phyloP scores from a whole-genome alignment of 2,797 vertebrate genomes.

The Harpagifer antarcticus region DNA sequence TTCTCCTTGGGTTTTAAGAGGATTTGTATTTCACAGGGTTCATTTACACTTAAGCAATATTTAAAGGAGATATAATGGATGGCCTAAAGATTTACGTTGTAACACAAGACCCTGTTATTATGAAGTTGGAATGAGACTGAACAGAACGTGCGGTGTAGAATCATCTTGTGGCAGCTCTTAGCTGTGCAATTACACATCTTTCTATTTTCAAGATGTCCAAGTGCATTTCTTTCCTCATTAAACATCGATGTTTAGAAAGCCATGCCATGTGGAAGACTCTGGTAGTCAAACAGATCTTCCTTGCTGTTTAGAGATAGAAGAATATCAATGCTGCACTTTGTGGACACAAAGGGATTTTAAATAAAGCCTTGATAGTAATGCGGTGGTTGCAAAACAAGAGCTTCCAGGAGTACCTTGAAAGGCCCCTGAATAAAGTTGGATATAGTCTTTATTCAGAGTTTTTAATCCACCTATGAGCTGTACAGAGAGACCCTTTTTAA shows the following conservation, averaged over 20 bases:
- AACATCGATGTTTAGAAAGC: neutral
- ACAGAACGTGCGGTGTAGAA: slow-evolving; percentile 8
- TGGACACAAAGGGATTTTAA: neutral
- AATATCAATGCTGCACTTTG: neutral
- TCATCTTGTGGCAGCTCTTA: slow-evolving; percentile 1
- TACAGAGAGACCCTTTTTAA: neutral
- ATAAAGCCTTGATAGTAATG: neutral
- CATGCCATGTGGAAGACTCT: neutral
- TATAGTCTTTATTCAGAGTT: neutral
- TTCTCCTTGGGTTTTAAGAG: slow-evolving; percentile 35
- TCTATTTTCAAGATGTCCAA: slow-evolving; percentile 3
- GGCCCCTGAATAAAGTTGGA: neutral
- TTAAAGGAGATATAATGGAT: slow-evolving; percentile 2
- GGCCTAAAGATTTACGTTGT: slow-evolving; percentile 16
- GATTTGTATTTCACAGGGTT: slow-evolving; percentile 64
- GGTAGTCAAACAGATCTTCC: neutral
- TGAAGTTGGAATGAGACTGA: neutral
- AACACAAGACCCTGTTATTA: neutral
- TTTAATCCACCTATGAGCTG: neutral
- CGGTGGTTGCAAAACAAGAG: neutral
- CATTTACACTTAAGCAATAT: slow-evolving; percentile 72
- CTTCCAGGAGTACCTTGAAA: neutral
- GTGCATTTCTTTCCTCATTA: neutral
- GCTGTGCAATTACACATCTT: neutral
- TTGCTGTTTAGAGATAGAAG: neutral